Conservation (phyloP, 2,113 vertebrate species). For the Peucedramus taeniatus region DNA sequence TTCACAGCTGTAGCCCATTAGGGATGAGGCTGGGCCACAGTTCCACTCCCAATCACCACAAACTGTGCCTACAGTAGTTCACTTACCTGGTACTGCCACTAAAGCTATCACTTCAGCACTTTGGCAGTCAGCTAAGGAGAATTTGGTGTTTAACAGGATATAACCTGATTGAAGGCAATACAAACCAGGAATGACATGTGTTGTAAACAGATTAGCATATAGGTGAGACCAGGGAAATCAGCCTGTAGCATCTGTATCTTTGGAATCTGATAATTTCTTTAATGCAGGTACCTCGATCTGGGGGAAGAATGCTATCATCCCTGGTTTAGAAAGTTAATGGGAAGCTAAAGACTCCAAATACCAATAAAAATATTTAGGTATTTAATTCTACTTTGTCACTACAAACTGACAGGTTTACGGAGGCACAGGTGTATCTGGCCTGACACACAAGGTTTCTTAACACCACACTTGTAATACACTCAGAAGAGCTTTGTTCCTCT, state of each 20-base stretch:
- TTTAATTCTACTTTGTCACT: not conserved
- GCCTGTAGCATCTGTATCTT: not conserved
- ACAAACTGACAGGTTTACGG: not conserved
- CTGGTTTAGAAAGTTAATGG: not conserved
- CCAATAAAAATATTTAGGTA: not conserved
- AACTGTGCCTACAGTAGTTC: not conserved
- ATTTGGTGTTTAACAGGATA: not conserved
- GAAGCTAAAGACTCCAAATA: not conserved
- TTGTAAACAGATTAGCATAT: not conserved
- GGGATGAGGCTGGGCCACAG: not conserved
- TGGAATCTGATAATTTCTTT: not conserved
- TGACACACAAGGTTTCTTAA: not conserved
- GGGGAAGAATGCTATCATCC: not conserved
- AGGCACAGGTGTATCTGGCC: not conserved
- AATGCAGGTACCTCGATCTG: not conserved
- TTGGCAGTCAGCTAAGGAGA: not conserved
- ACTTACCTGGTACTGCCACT: not conserved
- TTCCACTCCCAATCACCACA: no score
- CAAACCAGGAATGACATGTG: not conserved
- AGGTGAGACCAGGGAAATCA: not conserved
- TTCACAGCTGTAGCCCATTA: not conserved
- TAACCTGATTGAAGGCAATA: not conserved
- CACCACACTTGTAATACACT: not conserved
- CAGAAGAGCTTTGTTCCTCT: not conserved
- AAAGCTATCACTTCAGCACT: not conserved